Percentiles rank a stretch among this genome's conserved stretches.
These are phyloP conservation scores for Macaca nemestrina DNA, from an alignment of 2,113 vertebrate genomes.

Conservation along the genomic window DNA sequence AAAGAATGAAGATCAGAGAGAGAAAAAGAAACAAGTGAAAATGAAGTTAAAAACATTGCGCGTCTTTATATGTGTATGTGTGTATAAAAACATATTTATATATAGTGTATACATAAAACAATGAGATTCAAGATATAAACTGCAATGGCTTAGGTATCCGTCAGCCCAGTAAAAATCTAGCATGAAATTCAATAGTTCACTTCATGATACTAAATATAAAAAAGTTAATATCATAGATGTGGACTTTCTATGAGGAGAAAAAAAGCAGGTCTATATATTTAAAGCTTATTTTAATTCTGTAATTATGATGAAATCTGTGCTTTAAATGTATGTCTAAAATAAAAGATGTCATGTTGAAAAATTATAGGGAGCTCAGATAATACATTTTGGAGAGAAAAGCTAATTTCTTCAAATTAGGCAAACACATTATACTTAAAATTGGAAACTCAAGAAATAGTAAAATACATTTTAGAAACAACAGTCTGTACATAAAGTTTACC, in stretches of 20 bases:
- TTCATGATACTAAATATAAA: neutral
- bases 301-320: constrained; percentile 19
- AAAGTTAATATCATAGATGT: neutral
- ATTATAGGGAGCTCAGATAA: neutral
- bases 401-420: constrained; percentile 51
- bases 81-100: neutral
- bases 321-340: constrained; percentile 36
- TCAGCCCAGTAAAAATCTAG: constrained; percentile 13
- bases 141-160: neutral
- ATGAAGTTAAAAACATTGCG: neutral
- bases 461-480: constrained; percentile 6
- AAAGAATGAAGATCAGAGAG: neutral
- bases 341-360: constrained; percentile 47
- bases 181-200: neutral
- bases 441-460: constrained; percentile 12
- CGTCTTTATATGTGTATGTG: neutral
- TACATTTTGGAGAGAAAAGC: constrained; percentile 15
- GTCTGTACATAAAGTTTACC: constrained; percentile 44
- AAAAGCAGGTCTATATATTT: neutral
- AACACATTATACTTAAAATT: neutral
- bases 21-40: neutral
- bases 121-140: constrained; percentile 24
- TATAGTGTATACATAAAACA: neutral
- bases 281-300: constrained; percentile 36
- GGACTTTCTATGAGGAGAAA: neutral